Conservation (phyloP, 2,888 invertebrate species). For the Agriopis marginaria region DNA sequence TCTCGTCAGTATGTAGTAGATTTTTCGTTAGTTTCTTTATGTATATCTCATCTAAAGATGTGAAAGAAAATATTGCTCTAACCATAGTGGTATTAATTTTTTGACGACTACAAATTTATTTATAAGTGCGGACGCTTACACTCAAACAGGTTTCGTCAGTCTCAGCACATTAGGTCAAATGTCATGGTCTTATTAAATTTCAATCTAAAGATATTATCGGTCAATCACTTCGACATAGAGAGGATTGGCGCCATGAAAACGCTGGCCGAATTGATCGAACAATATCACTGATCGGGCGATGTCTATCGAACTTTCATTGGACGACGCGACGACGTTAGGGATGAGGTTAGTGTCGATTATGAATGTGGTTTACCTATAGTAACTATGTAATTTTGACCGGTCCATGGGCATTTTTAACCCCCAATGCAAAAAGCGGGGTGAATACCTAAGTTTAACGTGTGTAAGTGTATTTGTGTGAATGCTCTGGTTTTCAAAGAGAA, state of each 20-base stretch:
- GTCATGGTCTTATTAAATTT: slow-evolving; percentile 65
- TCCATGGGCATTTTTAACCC: no score
- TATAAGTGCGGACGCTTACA: not conserved
- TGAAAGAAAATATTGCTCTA: no score
- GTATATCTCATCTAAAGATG: not conserved
- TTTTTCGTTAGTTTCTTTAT: no score
- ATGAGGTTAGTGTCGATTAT: slow-evolving; percentile 10
- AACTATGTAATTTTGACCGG: no score
- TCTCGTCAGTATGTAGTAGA: no score
- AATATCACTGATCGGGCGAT: slow-evolving; percentile 56
- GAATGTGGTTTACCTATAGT: not conserved
- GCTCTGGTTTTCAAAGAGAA: no score
- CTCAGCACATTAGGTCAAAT: slow-evolving; percentile 48
- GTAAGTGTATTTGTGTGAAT: no score
- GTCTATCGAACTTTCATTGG: slow-evolving; percentile 56
- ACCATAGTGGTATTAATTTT: not conserved
- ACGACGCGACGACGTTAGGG: slow-evolving; percentile 17
- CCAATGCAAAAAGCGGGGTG: no score
- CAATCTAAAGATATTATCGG: slow-evolving; percentile 56
- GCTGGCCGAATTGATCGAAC: slow-evolving; percentile 62
- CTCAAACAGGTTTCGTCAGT: slow-evolving; percentile 13
- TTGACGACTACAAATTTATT: not conserved
- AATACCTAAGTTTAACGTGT: no score
- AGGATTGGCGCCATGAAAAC: slow-evolving; percentile 52
- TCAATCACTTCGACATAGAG: slow-evolving; percentile 46